Evolutionary conservation across 2,888 invertebrate genomes (phyloP), one percentile per base, ranked within the genome.

Genomic region (Andrena marginata): DNA sequence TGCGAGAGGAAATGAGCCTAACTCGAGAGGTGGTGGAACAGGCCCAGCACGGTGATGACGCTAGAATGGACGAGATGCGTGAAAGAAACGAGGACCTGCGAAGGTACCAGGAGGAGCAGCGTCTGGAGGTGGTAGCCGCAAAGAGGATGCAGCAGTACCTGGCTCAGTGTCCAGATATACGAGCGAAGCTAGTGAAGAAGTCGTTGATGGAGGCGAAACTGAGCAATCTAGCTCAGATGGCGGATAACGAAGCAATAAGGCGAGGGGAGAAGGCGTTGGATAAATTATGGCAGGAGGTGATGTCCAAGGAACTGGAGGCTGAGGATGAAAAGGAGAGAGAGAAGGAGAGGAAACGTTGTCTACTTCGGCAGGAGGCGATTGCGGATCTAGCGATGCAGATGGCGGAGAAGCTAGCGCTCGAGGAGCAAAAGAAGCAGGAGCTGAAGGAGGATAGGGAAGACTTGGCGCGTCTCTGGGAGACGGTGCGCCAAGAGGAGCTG

Each of bases 221-320:
- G n/a, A n/a, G 26, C 7, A 87, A 87, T 29, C 31, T 63, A n/a
- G 71, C 54, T 0, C 86, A 87, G 42, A 87, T 87, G 68, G 77
- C 77, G 10, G 76, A 78, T 8, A 96, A 96, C 77, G 93, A 95
- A 85, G 94, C 95, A 0, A 93, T 93, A 77, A 94, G 94, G 73
- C 93, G 95, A 92, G 94, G 95, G 0, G 96, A 96, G 85, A 94
- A 91, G 4, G 96, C 96, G 90, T 87, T 95, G 2, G 96, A 96
- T 64, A 94, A 92, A 62, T 95, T 96, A 95, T 96, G 96, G 96
- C 91, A 96, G 68, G 94, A 95, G 49, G 93, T 96, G n/a, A 94
- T 95, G 84, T 93, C 95, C 94, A 96, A 95, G 87, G 96, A 96
- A 85, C 91, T 95, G 4, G 95, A 95, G 7, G 92, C 91, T 87